phyloP scores from a whole-genome alignment of 2,113 vertebrate genomes.

The Acrocephalus kingi region DNA sequence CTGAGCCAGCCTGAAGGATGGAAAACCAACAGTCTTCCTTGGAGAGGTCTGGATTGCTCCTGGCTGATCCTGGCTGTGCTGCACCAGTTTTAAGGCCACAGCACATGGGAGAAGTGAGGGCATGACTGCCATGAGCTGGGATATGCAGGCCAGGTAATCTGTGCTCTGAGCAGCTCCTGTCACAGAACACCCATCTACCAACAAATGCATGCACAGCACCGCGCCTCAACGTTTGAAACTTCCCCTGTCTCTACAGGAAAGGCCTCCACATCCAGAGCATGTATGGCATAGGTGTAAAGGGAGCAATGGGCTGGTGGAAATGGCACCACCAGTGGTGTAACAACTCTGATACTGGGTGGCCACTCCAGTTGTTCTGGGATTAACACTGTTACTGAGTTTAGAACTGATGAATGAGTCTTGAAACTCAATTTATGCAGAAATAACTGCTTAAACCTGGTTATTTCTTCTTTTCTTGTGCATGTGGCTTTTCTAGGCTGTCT shows the following conservation, averaged over 20 bases:
- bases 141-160: background rate
- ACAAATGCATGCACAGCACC: background rate
- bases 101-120: background rate
- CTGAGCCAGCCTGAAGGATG: background rate
- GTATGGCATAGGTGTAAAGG: rapidly evolving
- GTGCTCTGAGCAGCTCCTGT: background rate
- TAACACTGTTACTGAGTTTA: background rate
- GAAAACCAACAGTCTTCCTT: background rate
- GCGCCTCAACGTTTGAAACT: background rate
- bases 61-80: background rate
- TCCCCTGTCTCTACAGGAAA: background rate
- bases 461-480: background rate
- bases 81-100: background rate
- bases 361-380: background rate
- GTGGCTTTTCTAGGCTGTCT: background rate
- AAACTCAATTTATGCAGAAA: background rate
- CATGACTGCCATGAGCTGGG: background rate
- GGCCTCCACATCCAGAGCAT: background rate
- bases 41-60: background rate
- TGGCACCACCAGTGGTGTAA: background rate
- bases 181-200: background rate
- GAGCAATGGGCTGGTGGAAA: background rate
- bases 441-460: background rate
- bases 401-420: background rate
- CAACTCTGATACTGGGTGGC: background rate